Evolutionary conservation across 1,140 invertebrate genomes (phyloP).

Genomic region (Mycetomoellerius zeteki): DNA sequence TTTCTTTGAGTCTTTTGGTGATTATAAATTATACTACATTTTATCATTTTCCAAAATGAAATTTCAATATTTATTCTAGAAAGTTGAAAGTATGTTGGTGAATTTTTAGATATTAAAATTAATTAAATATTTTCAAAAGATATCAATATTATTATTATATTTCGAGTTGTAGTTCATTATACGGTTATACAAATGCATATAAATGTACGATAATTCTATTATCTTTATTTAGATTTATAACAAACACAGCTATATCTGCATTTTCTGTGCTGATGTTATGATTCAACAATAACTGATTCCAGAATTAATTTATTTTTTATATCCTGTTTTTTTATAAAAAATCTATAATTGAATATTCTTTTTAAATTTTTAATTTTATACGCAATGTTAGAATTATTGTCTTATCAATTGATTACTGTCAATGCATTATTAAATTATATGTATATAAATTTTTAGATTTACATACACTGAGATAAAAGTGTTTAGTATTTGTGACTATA

Average conservation of each 20-base stretch:
- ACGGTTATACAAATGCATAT: not conserved
- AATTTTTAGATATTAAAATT: not conserved
- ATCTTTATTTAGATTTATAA: not conserved
- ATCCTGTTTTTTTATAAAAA: not conserved
- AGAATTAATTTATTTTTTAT: not conserved
- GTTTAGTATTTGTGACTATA: too few species aligned
- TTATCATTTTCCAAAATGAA: too few species aligned
- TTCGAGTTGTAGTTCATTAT: not conserved
- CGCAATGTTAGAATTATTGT: not conserved
- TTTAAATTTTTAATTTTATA: constrained; percentile 1
- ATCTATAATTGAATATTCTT: not conserved
- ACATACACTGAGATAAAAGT: not conserved
- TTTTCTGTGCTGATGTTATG: not conserved
- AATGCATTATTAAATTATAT: constrained; percentile 10
- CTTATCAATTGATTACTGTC: not conserved
- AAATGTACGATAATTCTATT: not conserved
- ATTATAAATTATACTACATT: too few species aligned
- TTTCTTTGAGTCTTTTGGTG: too few species aligned
- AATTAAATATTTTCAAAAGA: not conserved
- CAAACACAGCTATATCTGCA: not conserved
- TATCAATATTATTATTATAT: not conserved
- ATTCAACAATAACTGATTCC: not conserved
- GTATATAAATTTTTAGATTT: not conserved
- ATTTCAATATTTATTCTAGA: too few species aligned
- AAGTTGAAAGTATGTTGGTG: too few species aligned